A percentile compares a stretch with the other conserved stretches of the same genome.
Conservation (phyloP, 2,797 vertebrate genomes). For the Trichosurus vulpecula region DNA sequence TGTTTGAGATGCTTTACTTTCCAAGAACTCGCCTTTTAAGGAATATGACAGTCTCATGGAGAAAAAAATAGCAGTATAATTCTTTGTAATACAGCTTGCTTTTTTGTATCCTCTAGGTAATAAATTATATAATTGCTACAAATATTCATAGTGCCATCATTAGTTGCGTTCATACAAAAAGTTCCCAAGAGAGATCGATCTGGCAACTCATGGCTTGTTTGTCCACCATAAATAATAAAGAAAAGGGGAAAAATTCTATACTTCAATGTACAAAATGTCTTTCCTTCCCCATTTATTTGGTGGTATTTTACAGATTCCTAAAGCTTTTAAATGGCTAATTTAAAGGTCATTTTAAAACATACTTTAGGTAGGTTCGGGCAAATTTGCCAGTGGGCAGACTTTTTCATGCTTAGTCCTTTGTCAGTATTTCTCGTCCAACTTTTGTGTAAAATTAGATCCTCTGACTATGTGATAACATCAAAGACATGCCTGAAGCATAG, state of each 20-base stretch:
- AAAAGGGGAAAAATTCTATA: conserved; percentile 60
- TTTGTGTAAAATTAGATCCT: conserved; percentile 82
- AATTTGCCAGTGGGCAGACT: conserved; percentile 77
- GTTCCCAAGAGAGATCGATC: conserved; percentile 46
- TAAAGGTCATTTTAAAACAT: conserved; percentile 71
- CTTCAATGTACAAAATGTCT: conserved; percentile 55
- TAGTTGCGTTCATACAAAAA: conserved; percentile 12
- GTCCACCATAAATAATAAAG: conserved; percentile 66
- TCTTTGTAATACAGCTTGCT: not conserved
- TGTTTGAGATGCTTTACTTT: conserved; percentile 15
- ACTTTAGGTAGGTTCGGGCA: conserved; percentile 69
- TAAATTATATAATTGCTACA: not conserved
- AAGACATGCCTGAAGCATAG: conserved; percentile 83
- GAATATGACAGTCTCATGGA: conserved; percentile 1
- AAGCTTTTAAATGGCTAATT: conserved; percentile 63
- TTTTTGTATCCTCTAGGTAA: not conserved
- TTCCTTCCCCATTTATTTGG: conserved; percentile 70
- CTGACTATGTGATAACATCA: conserved; percentile 82
- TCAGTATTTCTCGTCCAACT: conserved; percentile 77
- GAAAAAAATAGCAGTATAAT: conserved; percentile 6
- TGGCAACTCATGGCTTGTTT: conserved; percentile 60
- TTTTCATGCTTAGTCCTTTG: conserved; percentile 78
- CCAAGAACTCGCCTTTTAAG: conserved; percentile 32
- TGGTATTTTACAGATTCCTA: conserved; percentile 64
- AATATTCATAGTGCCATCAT: not conserved